Evolutionary conservation across 2,888 invertebrate species (phyloP), one percentile per base, ranked within the genome.

Genomic region (Crematogaster levior): DNA sequence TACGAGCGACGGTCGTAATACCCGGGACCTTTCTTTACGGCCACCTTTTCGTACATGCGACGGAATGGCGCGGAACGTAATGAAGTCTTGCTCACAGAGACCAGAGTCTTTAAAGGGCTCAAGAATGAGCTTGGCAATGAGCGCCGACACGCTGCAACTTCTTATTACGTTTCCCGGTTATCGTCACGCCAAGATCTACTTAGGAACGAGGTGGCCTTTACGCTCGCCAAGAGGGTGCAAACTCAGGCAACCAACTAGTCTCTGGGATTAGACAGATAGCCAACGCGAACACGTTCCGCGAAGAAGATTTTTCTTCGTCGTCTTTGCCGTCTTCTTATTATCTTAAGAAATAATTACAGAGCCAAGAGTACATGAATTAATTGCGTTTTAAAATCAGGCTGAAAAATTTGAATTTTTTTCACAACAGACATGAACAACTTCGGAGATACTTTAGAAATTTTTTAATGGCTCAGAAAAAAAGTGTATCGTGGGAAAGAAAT

Each of bases 161-260:
- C 85, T 88, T 86, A 84, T 84, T 83, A 63, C 81, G 74, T 73
- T 63, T 81, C 66, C 58, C 37, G 81, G 82, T 84, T 88, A 88
- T 88, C 88, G 48, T 77, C 72, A 53, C 63, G 68, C 80, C 68
- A 75, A 60, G 68, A 88, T 88, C 88, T 88, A 60, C 60, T 70
- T 65, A 48, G 70, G 68, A 75, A 65, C 84, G 65, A 51, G 40
- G 51, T 34, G 61, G 40, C 48, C 63, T 72, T 80, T 72, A 56
- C 43, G 56, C 56, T 58, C 56, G 66, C 56, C 65, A 10, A 21
- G 43, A 65, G 56, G 56, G 66, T 77, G 68, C 68, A 56, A 56
- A 37, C 43, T 66, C 66, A 15, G 75, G 15, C 40, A 21, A 53
- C 66, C 21, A 34, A 68, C 77, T 56, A 56, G 77, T 68, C 77